These are phyloP conservation scores for Pelecanoides urinatrix DNA, from an alignment of 2,113 vertebrate species.

Conservation along the genomic window DNA sequence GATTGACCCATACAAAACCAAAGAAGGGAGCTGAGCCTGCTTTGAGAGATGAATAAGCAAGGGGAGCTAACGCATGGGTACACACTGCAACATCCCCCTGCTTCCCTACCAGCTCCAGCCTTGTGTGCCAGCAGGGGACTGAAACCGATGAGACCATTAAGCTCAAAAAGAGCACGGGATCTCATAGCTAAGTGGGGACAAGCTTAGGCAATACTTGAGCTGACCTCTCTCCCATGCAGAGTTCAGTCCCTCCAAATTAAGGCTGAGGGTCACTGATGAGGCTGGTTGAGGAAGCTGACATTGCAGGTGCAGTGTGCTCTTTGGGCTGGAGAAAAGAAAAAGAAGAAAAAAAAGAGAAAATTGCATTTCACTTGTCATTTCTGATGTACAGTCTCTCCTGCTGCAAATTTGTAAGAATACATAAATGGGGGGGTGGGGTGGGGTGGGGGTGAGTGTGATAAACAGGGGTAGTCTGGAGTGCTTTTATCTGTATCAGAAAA, in stretches of 20 bases:
- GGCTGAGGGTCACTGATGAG: not conserved
- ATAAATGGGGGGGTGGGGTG: not conserved
- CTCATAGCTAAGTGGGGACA: not conserved
- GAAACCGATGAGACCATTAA: constrained; percentile 20
- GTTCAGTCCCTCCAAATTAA: constrained; percentile 17
- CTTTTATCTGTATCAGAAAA: not conserved
- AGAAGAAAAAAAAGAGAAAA: not conserved
- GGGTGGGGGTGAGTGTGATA: not conserved
- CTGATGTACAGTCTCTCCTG: not conserved
- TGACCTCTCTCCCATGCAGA: constrained; percentile 18
- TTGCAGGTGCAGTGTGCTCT: not conserved
- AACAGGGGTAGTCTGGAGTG: not conserved
- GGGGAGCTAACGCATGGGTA: not conserved
- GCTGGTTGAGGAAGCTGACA: not conserved
- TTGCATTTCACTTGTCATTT: not conserved
- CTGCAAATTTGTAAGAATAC: not conserved
- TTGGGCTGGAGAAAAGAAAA: not conserved
- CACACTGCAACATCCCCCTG: not conserved
- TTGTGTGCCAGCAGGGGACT: not conserved
- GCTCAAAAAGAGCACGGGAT: not conserved
- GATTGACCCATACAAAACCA: not conserved
- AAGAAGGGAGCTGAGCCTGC: not conserved
- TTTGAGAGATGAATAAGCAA: not conserved
- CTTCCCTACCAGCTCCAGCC: not conserved
- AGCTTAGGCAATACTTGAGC: not conserved